Evolutionary conservation across 2,888 invertebrate genomes (phyloP).

Genomic region (Eremobia ochroleuca): DNA sequence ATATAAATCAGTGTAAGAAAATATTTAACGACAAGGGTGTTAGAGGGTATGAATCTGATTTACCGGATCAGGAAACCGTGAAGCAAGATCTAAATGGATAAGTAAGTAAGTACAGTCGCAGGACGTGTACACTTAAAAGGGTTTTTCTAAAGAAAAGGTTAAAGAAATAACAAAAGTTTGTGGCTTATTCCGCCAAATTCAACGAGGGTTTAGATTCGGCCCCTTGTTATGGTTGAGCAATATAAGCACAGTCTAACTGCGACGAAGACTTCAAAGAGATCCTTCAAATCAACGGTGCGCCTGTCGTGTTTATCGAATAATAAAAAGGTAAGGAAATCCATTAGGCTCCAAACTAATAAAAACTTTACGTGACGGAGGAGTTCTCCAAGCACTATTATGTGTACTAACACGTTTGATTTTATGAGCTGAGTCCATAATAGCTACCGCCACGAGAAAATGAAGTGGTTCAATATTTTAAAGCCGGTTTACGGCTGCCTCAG

Average conservation of each 20-base stretch:
- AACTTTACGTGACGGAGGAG: conserved; percentile 72
- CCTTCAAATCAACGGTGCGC: conserved; percentile 73
- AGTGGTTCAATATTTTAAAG: conserved; percentile 79
- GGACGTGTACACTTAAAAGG: conserved; percentile 70
- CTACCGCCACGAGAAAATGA: conserved; percentile 75
- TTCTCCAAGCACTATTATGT: conserved; percentile 60
- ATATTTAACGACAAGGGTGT: conserved; percentile 64
- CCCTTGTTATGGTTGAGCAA: conserved; percentile 65
- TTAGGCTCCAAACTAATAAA: conserved; percentile 74
- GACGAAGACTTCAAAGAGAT: conserved; percentile 76
- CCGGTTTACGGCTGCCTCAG: conserved; percentile 70
- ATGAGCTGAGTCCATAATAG: conserved; percentile 72
- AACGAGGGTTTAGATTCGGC: conserved; percentile 62
- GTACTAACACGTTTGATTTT: conserved; percentile 73
- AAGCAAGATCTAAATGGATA: conserved; percentile 62
- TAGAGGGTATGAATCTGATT: conserved; percentile 59
- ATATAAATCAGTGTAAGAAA: conserved; percentile 65
- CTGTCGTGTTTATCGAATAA: conserved; percentile 73
- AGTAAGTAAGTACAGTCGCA: conserved; percentile 59
- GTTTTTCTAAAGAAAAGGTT: conserved; percentile 71
- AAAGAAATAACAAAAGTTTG: conserved; percentile 73
- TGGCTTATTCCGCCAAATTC: conserved; percentile 76
- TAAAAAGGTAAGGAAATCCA: conserved; percentile 73
- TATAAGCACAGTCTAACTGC: conserved; percentile 69
- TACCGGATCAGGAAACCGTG: conserved; percentile 57